Evolutionary conservation across 2,113 vertebrate species (phyloP).

Genomic region (Colistium nudipinnis): DNA sequence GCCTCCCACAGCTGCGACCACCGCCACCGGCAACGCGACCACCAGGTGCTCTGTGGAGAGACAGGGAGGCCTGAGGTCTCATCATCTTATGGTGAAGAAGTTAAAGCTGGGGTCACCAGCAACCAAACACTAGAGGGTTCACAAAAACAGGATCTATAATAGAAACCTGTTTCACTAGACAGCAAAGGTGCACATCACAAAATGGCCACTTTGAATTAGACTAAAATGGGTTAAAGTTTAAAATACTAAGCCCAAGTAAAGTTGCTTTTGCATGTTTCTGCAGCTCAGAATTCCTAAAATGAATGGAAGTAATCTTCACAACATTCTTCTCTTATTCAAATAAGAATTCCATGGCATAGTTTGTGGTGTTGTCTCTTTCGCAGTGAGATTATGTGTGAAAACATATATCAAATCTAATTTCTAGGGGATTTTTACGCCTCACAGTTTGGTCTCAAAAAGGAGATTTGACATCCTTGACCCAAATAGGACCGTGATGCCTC

Average conservation of each 20-base stretch:
- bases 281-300: not conserved
- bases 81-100: fast-evolving
- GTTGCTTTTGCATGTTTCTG: not conserved
- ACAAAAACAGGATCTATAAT: not conserved
- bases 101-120: not conserved
- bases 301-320: not conserved
- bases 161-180: not conserved
- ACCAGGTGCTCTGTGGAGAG: slow-evolving; percentile 74
- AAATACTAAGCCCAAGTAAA: too few relatives aligned
- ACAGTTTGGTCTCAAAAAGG: too few relatives aligned
- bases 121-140: not conserved
- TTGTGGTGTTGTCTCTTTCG: not conserved
- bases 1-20: slow-evolving; percentile 73
- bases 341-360: not conserved
- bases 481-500: not conserved
- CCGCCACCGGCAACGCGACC: slow-evolving; percentile 76
- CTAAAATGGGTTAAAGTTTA: not conserved
- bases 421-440: too few relatives aligned
- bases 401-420: not conserved
- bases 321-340: not conserved
- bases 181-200: not conserved
- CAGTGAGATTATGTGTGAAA: not conserved
- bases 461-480: not conserved
- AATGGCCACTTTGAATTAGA: not conserved
- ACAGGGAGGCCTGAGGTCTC: not conserved